A percentile compares a stretch with the other conserved stretches of the same genome.
Conservation (phyloP, 2,888 invertebrate species). For the Agrotis clavis region DNA sequence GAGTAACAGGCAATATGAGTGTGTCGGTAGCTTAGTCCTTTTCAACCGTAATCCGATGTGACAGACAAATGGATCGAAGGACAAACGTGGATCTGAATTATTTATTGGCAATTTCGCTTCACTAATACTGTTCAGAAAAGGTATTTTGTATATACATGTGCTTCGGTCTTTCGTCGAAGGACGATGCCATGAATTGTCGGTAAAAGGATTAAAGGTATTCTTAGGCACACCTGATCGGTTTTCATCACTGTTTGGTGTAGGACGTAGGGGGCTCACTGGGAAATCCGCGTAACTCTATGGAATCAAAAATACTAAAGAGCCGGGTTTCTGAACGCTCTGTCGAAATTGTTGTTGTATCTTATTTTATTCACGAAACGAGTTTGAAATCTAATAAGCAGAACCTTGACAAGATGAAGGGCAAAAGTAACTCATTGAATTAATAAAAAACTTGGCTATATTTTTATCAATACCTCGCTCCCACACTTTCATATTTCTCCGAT, state of each 20-base stretch:
- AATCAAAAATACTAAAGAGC: not conserved
- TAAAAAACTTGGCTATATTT: constrained; percentile 20
- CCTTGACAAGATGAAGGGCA: not conserved
- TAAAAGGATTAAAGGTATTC: constrained; percentile 22
- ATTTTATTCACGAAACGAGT: not conserved
- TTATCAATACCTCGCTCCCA: constrained; percentile 23
- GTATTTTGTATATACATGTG: constrained; percentile 35
- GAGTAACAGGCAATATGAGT: constrained; percentile 31
- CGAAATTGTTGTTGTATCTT: not conserved
- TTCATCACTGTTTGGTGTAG: not conserved
- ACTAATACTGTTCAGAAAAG: constrained; percentile 48
- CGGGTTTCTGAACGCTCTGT: not conserved
- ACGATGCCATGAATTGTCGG: constrained; percentile 30
- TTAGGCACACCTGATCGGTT: not conserved
- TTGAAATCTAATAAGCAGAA: constrained; percentile 3
- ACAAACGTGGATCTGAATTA: constrained; percentile 64
- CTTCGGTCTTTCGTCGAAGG: constrained; percentile 10
- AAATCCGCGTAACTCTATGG: not conserved
- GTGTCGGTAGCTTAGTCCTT: constrained; percentile 51
- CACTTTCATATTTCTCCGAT: constrained; percentile 48
- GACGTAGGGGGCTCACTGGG: not conserved
- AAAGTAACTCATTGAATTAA: constrained; percentile 27
- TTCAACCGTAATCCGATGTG: constrained; percentile 61
- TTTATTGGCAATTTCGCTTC: constrained; percentile 58
- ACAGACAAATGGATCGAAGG: constrained; percentile 62